phyloP scores from a whole-genome alignment of 1,140 invertebrate genomes.

The Campoletis sonorensis region DNA sequence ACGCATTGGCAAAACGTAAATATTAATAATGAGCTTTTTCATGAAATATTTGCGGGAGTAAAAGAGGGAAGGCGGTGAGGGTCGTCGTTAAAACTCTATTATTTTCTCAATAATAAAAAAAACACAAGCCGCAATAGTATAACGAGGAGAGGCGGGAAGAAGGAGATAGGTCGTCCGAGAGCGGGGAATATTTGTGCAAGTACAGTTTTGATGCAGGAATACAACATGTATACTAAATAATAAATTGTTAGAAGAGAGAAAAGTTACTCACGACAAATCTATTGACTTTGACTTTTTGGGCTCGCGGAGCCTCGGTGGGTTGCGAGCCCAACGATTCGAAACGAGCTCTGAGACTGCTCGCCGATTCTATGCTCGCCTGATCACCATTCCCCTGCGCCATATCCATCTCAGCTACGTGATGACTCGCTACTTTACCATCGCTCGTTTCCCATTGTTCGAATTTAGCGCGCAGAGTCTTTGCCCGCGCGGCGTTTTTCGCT shows the following conservation, averaged over 20 bases:
- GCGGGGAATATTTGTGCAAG: neutral
- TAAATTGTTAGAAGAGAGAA: neutral
- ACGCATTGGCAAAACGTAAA: conserved; percentile 42
- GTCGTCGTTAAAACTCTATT: neutral
- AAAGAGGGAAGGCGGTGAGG: too few species aligned
- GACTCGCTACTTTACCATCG: conserved; percentile 77
- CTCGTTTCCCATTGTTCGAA: conserved; percentile 94
- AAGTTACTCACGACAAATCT: conserved; percentile 88
- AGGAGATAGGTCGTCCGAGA: too few species aligned
- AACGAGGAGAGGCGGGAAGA: too few species aligned
- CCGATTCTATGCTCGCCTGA: conserved; percentile 84
- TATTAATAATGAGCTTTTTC: neutral
- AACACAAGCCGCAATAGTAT: too few species aligned
- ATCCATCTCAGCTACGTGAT: conserved; percentile 73
- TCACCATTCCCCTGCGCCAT: conserved; percentile 76
- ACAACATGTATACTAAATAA: neutral
- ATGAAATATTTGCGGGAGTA: too few species aligned
- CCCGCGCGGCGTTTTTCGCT: conserved; percentile 88
- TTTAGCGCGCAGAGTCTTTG: conserved; percentile 91
- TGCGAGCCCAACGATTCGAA: conserved; percentile 88
- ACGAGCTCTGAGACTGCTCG: conserved; percentile 86
- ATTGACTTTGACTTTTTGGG: conserved; percentile 84
- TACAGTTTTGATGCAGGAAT: neutral
- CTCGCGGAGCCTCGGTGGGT: conserved; percentile 75
- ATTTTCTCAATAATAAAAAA: too few species aligned